Conservation (phyloP, 2,113 vertebrate genomes). For the Notothenia rossii region DNA sequence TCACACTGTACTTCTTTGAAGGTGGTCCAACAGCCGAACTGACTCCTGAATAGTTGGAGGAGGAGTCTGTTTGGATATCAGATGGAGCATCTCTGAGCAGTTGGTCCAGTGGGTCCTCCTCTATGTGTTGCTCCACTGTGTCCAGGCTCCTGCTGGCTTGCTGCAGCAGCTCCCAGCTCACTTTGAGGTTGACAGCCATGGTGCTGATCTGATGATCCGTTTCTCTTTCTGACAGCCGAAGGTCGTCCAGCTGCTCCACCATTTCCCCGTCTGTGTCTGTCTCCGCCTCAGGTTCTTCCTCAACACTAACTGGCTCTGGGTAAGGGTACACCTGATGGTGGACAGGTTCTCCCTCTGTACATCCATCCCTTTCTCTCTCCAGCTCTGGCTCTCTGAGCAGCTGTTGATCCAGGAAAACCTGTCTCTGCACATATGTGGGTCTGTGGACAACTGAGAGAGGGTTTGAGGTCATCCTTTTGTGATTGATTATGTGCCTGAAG, state of each 20-base stretch:
- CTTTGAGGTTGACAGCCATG: slow-evolving; percentile 69
- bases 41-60: not conserved
- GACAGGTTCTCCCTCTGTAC: not conserved
- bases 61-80: not conserved
- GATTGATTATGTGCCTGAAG: not conserved
- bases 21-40: slow-evolving; percentile 61
- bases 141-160: slow-evolving; percentile 56
- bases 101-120: not conserved
- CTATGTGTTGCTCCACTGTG: slow-evolving; percentile 9
- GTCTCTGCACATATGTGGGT: not conserved
- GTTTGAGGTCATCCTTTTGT: not conserved
- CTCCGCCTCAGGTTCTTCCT: not conserved
- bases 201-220: slow-evolving; percentile 45
- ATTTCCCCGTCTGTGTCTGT: not conserved
- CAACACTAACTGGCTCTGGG: not conserved
- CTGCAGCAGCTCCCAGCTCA: slow-evolving; percentile 66
- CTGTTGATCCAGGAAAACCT: not conserved
- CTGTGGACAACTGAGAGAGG: not conserved
- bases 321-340: not conserved
- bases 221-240: not conserved
- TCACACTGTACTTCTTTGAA: slow-evolving; percentile 28
- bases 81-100: not conserved
- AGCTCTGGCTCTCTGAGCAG: not conserved
- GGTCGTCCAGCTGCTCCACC: not conserved
- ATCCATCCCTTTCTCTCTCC: not conserved